These are phyloP conservation scores for Kobus ellipsiprymnus DNA, from an alignment of 2,113 vertebrate species.

Conservation along the genomic window DNA sequence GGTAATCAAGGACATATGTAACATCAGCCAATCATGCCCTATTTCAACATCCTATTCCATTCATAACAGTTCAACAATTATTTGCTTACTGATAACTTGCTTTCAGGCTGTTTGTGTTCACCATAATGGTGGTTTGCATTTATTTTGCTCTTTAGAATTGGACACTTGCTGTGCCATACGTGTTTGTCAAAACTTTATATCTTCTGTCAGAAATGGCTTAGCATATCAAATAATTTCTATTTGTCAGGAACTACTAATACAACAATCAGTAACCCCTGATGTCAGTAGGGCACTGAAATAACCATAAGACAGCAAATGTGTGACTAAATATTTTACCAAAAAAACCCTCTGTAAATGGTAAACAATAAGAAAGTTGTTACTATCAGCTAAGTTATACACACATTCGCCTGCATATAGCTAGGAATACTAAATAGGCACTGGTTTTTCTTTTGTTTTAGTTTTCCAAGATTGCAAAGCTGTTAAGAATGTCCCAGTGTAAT, in stretches of 20 bases:
- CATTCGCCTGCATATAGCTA: neutral
- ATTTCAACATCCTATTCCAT: constrained; percentile 90
- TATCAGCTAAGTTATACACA: neutral
- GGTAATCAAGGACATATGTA: constrained; percentile 99
- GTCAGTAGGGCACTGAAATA: constrained; percentile 71
- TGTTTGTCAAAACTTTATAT: constrained; percentile 88
- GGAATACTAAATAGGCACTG: neutral
- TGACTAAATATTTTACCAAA: constrained; percentile 40
- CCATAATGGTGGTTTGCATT: constrained; percentile 93
- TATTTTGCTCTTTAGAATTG: constrained; percentile 97
- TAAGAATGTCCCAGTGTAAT: constrained; percentile 26
- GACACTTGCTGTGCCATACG: constrained; percentile 88
- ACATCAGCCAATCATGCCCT: constrained; percentile 98
- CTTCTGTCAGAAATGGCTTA: constrained; percentile 86
- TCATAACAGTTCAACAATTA: constrained; percentile 97
- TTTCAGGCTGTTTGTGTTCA: constrained; percentile 94
- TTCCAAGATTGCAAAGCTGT: neutral
- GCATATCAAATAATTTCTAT: constrained; percentile 80
- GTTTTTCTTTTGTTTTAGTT: constrained; percentile 41
- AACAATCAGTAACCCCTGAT: constrained; percentile 74
- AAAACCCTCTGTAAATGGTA: neutral
- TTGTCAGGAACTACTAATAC: constrained; percentile 75
- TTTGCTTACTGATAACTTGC: constrained; percentile 96
- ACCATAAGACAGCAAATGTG: constrained; percentile 64
- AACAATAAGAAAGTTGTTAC: neutral